phyloP scores from a whole-genome alignment of 2,113 vertebrate genomes.

The Epinephelus moara region DNA sequence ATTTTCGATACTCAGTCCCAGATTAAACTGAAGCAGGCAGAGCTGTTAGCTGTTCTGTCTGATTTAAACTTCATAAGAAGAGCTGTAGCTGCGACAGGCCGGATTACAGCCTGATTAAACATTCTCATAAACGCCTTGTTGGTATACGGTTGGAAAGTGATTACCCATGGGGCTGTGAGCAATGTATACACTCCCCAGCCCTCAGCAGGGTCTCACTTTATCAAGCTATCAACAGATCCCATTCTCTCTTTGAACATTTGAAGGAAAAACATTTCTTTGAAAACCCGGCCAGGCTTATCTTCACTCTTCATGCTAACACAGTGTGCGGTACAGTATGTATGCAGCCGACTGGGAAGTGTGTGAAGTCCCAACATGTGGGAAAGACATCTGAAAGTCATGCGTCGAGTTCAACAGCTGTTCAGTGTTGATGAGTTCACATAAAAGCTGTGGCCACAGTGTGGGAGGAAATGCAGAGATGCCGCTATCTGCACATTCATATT shows the following conservation, averaged over 20 bases:
- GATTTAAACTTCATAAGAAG: no score
- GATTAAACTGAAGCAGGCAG: no score
- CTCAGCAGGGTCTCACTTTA: background rate
- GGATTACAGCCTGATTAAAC: slow-evolving; percentile 18
- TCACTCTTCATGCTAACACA: background rate
- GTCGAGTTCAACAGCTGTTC: slow-evolving; percentile 9
- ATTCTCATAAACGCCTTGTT: background rate
- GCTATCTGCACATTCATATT: background rate
- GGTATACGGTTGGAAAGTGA: background rate
- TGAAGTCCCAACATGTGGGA: background rate
- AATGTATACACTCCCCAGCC: background rate
- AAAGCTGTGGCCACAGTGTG: slow-evolving; percentile 1
- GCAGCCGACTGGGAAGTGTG: background rate
- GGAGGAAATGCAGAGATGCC: background rate
- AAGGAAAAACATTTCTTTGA: background rate
- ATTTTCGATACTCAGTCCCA: no score
- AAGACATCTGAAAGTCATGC: background rate
- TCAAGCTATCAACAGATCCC: slow-evolving; percentile 26
- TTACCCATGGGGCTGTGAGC: slow-evolving; percentile 11
- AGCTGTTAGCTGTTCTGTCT: no score
- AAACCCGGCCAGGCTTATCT: no score
- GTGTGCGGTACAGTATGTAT: background rate
- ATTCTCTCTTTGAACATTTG: slow-evolving; percentile 38
- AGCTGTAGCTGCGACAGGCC: background rate
- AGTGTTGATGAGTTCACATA: slow-evolving; percentile 17